Evolutionary conservation across 2,113 vertebrate genomes (phyloP), one percentile per base, ranked within the genome.

Genomic region (Pontoporia blainvillei): DNA sequence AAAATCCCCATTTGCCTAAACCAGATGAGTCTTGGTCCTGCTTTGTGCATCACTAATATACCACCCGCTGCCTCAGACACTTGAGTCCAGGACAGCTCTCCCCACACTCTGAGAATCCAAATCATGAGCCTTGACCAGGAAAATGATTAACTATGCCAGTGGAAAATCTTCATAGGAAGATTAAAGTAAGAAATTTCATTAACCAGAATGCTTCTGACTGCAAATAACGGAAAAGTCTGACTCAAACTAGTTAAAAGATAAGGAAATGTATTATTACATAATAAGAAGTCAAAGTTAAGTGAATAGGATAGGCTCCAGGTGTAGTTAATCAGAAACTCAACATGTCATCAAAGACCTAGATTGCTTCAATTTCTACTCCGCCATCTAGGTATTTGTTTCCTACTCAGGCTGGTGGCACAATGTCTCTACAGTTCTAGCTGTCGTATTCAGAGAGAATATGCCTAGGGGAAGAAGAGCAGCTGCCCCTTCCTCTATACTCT

Each of bases 301-400:
- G 46, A 39, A 12, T 17, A 18, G 66, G 21, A 83, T 15, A 39
- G 87, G 18, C 54, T 75, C 73, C 34, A 49, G 34, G 7, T 39
- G n/a, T 69, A 20, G 23, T 69, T 83, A 72, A 73, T 90, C 62
- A 95, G 93, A 92, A 95, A 36, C 49, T 94, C 87, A 34, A n/a
- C 11, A 2, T 31, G 36, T 86, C 76, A 18, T 82, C 66, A 27
- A 87, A 87, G 59, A 66, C 25, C 17, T 17, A 21, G 25, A 11
- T 57, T 64, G 79, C 75, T 90, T 79, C 17, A 9, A 18, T 46
- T 86, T 81, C 57, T 72, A n/a, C 39, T 66, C 64, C 14, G 15
- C 27, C 73, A 20, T 69, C 64, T 57, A 72, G 23, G 20, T 34
- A 14, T 21, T 36, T 21, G 36, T 91, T 88, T 83, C 3, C 2